Base-by-base conservation (phyloP, 2,888 invertebrate genomes). In the Hydriomena furcata region DNA sequence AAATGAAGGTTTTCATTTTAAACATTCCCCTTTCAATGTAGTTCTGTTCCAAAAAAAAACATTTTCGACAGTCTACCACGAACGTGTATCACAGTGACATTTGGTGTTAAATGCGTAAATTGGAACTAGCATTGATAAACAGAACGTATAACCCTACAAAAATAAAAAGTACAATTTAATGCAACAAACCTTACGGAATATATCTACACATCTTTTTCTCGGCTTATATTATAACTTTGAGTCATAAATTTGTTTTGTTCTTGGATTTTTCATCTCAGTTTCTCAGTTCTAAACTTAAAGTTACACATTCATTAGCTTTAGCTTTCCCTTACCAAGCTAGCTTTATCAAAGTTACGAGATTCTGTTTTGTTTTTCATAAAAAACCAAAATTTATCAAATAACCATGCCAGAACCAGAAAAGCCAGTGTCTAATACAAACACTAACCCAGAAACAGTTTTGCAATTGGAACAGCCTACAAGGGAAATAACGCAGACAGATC, bases 401-500 rank as follows among this genome's bases (percentile, higher is more conserved):
- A 73, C 44, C 30, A 85, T 88, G 88, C 89, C 89, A 28, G 82
- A 78, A 41, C 87, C 87, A 34, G 82, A 81, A 25, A 79, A 82
- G 52, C 70, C 58, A 12, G 54, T 34, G n/a, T 12, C 35, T 7
- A 28, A 34, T 11, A 11, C 59, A 4, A 55, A 64, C 10, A 71
- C 58, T 10, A 76, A 75, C 11, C 66, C 73, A 28, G 60, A 54
- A 44, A 46, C 27, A 5, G 28, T 10, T 5, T 28, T 61, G 27
- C 65, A 73, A 7, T 68, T 61, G 27, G 65, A 74, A n/a, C 71
- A 69, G 36, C 82, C 87, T 5, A 59, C 71, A 0, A 72, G 91
- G 40, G 93, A 92, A 77, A 73, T 92, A 52, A 92, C 92, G 7
- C 92, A 92, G 75, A 94, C 93, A 0, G 94, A 94, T 71, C 92